Base-by-base conservation (phyloP, 2,888 invertebrate genomes). In the Geophilus truncorum region DNA sequence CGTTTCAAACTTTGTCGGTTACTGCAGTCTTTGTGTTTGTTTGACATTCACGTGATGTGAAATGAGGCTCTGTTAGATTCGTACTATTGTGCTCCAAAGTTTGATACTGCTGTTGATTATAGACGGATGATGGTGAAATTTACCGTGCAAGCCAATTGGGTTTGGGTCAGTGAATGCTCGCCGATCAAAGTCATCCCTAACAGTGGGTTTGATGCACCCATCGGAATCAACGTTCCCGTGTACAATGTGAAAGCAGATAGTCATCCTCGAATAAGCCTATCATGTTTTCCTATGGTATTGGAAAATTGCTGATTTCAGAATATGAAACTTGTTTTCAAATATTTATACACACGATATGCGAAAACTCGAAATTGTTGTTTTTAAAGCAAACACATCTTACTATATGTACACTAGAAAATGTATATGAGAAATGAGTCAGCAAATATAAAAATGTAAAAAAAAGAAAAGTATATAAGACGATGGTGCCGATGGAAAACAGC, bases 111-210 rank as follows among this genome's bases (percentile, higher is more conserved):
- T 70, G 70, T 70, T 70, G 70, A 70, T 70, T 70, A 70, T 70
- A 70, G 70, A 70, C 70, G 70, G 10, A 70, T 70, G 70, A 70
- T 70, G 70, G 70, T 70, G 70, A 70, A 70, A 70, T 70, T 70
- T 70, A 70, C 15, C 70, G 70, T 4, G 28, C 70, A 62, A 62
- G 45, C 62, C 62, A 62, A 62, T 62, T 70, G 28, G 28, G 70
- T 70, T 70, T 70, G 70, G 70, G 70, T 70, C 70, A 70, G 70
- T 70, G 70, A 70, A 70, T 70, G 25, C 28, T 70, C 28, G 21
- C 57, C 57, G 70, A 70, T 70, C 25, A 70, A 70, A 70, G 70
- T 28, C 70, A 70, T 23, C 70, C 70, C 70, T 25, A 70, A 70
- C 28, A 70, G 70, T 25, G 40, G 34, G 40, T 15, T 21, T 23